Percentiles rank a stretch among this genome's conserved stretches.
phyloP scores from a whole-genome alignment of 2,888 invertebrate species.

The Leucoptera coffeella region DNA sequence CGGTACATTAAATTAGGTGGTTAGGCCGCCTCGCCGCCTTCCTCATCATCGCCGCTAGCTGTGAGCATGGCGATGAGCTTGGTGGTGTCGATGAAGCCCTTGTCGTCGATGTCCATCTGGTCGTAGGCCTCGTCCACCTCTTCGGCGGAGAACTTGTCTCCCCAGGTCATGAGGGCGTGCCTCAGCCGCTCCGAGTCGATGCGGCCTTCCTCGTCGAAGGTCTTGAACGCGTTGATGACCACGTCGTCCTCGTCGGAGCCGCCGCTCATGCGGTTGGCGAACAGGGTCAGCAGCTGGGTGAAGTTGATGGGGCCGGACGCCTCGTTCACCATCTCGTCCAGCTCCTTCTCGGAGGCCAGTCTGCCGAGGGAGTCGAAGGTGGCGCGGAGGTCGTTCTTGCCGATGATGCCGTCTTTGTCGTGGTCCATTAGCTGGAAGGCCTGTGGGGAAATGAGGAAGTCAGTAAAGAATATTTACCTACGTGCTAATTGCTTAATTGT shows the following conservation, averaged over 20 bases:
- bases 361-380: constrained; percentile 91
- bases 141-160: constrained; percentile 84
- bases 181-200: constrained; percentile 87
- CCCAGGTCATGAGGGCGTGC: constrained; percentile 88
- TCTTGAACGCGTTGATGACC: constrained; percentile 86
- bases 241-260: constrained; percentile 90
- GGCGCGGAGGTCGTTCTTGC: constrained; percentile 85
- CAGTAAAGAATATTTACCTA: too few relatives aligned
- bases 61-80: constrained; percentile 85
- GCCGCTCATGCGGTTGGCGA: constrained; percentile 88
- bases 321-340: constrained; percentile 84
- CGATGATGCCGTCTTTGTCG: constrained; percentile 88
- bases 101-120: constrained; percentile 88
- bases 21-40: constrained; percentile 58
- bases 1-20: constrained; percentile 23
- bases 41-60: constrained; percentile 79
- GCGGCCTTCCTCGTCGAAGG: constrained; percentile 83
- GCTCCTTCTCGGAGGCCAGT: constrained; percentile 83
- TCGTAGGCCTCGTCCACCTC: constrained; percentile 91
- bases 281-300: constrained; percentile 87
- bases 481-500: too few relatives aligned
- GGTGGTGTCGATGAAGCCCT: constrained; percentile 82
- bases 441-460: too few relatives aligned
- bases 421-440: constrained; percentile 95
- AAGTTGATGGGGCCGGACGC: constrained; percentile 91